Evolutionary conservation across 2,888 invertebrate species (phyloP).

Genomic region (Cheilosia urbana): DNA sequence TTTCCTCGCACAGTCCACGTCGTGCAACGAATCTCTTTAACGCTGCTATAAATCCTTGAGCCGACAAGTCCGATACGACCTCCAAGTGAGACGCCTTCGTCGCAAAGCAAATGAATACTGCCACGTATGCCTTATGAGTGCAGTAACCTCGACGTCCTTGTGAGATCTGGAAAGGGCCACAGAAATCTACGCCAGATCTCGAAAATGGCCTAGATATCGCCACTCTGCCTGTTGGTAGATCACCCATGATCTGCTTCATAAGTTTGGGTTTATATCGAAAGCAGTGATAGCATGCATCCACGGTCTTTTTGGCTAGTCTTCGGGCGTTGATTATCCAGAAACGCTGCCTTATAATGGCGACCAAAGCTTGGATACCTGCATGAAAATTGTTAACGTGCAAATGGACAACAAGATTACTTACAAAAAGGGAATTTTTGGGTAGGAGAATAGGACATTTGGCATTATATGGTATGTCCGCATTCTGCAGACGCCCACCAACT

Average conservation of each 20-base stretch:
- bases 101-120: too few species aligned
- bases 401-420: conserved; percentile 27
- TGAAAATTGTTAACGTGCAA: conserved; percentile 65
- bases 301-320: conserved; percentile 21
- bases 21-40: too few species aligned
- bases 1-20: too few species aligned
- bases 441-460: conserved; percentile 11
- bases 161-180: conserved; percentile 14
- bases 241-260: conserved; percentile 15
- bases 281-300: conserved; percentile 12
- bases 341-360: conserved; percentile 47
- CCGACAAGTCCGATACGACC: too few species aligned
- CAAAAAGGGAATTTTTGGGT: conserved; percentile 18
- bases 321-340: conserved; percentile 63
- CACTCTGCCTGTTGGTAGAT: conserved; percentile 1
- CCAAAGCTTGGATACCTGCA: conserved; percentile 61
- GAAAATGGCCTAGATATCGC: conserved; percentile 13
- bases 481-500: conserved; percentile 32
- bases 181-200: conserved; percentile 11
- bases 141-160: conserved; percentile 23
- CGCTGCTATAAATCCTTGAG: too few species aligned
- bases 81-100: too few species aligned
- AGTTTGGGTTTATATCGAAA: conserved; percentile 1
- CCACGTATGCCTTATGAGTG: too few species aligned
- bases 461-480: conserved; percentile 24